phyloP scores from a whole-genome alignment of 2,888 invertebrate genomes.

The Ennomos quercinarius region DNA sequence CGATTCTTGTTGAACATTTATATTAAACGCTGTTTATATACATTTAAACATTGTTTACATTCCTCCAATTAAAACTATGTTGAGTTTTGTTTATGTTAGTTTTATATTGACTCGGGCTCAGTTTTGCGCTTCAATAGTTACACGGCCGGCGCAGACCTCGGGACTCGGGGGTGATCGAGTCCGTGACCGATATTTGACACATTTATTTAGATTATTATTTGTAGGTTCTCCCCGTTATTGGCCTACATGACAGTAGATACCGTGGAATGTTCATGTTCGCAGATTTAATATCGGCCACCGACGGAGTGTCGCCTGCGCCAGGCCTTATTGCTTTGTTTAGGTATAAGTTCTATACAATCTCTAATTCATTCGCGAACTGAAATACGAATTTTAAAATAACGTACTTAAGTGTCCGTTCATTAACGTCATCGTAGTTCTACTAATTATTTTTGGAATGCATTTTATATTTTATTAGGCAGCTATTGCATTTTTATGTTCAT shows the following conservation, averaged over 20 bases:
- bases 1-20: slow-evolving; percentile 72
- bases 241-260: not conserved
- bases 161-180: slow-evolving; percentile 49
- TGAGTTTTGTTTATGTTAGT: slow-evolving; percentile 81
- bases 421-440: slow-evolving; percentile 65
- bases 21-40: slow-evolving; percentile 74
- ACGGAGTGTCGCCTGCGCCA: slow-evolving; percentile 67
- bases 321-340: slow-evolving; percentile 69
- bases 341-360: slow-evolving; percentile 71
- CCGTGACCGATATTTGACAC: slow-evolving; percentile 19
- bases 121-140: slow-evolving; percentile 37
- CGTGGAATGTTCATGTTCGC: slow-evolving; percentile 7
- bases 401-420: slow-evolving; percentile 71
- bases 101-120: slow-evolving; percentile 63
- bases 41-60: slow-evolving; percentile 82
- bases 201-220: slow-evolving; percentile 8
- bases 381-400: slow-evolving; percentile 74
- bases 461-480: slow-evolving; percentile 78
- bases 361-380: slow-evolving; percentile 65
- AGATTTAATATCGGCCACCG: slow-evolving; percentile 16
- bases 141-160: slow-evolving; percentile 30
- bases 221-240: slow-evolving; percentile 12
- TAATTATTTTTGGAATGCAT: slow-evolving; percentile 81
- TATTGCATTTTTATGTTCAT: slow-evolving; percentile 71
- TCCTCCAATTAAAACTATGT: slow-evolving; percentile 81